Conservation (phyloP, 2,797 vertebrate genomes). For the Agapornis canus region DNA sequence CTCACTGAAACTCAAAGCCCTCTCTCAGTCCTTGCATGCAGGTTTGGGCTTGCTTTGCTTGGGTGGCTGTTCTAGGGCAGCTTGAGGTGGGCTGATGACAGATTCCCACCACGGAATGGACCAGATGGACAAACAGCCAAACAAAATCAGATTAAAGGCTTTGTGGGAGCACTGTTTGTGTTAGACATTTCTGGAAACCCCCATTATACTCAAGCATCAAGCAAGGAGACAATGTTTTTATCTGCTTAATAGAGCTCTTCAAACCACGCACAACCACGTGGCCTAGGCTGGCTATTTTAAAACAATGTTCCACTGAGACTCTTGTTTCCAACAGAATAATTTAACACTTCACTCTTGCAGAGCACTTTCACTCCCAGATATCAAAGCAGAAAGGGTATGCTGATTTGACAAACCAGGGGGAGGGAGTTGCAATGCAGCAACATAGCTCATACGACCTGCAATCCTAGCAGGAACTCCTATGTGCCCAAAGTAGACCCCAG, state of each 20-base stretch:
- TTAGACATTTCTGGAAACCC: neutral
- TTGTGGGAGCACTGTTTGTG: neutral
- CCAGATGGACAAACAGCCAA: neutral
- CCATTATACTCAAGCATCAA: neutral
- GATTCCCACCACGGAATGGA: neutral
- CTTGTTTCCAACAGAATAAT: conserved; percentile 25
- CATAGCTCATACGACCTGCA: neutral
- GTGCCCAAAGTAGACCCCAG: neutral
- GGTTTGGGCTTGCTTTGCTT: neutral
- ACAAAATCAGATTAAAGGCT: neutral
- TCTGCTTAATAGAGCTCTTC: neutral
- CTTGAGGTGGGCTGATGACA: neutral
- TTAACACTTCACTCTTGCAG: neutral
- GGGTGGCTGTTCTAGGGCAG: neutral
- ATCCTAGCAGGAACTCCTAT: neutral
- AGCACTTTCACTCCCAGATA: neutral
- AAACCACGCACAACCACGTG: neutral
- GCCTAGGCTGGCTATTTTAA: neutral
- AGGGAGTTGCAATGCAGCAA: neutral
- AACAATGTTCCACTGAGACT: neutral
- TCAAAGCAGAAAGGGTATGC: neutral
- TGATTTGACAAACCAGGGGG: neutral
- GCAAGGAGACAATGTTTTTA: neutral
- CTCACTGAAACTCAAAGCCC: neutral
- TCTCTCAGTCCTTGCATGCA: accelerated